Conservation (phyloP, 1,140 invertebrate species). For the Lucilia cuprina region DNA sequence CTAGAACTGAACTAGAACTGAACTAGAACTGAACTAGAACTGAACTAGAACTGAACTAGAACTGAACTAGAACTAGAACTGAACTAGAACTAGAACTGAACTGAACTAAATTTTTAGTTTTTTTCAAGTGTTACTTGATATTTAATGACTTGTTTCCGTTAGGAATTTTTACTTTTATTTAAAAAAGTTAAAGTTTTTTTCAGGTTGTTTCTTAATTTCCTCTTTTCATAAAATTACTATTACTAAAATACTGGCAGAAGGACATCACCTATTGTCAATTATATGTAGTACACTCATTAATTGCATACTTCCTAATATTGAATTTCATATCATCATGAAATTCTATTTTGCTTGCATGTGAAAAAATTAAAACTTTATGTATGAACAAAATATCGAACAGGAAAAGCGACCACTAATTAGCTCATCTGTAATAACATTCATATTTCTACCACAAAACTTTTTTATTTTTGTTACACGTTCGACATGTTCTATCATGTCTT, state of each 20-base stretch:
- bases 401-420: background rate
- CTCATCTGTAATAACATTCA: background rate
- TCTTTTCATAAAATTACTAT: too few species aligned
- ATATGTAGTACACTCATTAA: background rate
- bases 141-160: too few species aligned
- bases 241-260: too few species aligned
- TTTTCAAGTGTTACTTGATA: too few species aligned
- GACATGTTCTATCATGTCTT: slow-evolving; percentile 1
- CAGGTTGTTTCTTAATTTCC: too few species aligned
- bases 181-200: too few species aligned
- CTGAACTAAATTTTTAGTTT: too few species aligned
- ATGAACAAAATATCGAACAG: background rate
- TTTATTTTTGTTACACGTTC: background rate
- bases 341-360: background rate
- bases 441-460: background rate
- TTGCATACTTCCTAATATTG: background rate
- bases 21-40: too few species aligned
- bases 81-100: background rate
- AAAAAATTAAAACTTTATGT: too few species aligned
- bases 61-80: background rate
- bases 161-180: too few species aligned
- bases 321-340: background rate
- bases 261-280: background rate
- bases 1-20: too few species aligned
- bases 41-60: too few species aligned